These are phyloP conservation scores for Capitella teleta DNA, from an alignment of 1,140 invertebrate species.

Conservation along the genomic window DNA sequence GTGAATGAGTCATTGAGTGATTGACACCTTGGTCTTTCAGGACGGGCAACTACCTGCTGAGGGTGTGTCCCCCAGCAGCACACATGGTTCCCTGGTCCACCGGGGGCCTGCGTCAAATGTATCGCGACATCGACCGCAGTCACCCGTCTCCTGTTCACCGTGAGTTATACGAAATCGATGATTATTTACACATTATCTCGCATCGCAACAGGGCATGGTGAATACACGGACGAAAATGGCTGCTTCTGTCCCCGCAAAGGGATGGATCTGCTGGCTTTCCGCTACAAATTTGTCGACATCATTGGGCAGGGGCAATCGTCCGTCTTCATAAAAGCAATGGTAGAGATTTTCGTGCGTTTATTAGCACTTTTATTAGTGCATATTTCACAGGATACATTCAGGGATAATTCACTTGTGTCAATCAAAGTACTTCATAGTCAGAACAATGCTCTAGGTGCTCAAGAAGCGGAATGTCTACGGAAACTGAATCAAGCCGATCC, in stretches of 20 bases:
- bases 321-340: slow-evolving; percentile 27
- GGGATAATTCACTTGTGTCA: slow-evolving; percentile 21
- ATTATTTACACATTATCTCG: too few species aligned
- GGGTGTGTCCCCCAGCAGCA: too few species aligned
- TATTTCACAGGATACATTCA: slow-evolving; percentile 31
- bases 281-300: slow-evolving; percentile 21
- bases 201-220: too few species aligned
- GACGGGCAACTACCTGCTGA: too few species aligned
- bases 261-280: slow-evolving; percentile 21
- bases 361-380: background rate
- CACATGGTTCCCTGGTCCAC: too few species aligned
- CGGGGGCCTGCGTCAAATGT: too few species aligned
- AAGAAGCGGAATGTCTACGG: slow-evolving; percentile 31
- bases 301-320: slow-evolving; percentile 28
- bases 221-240: slow-evolving; percentile 21
- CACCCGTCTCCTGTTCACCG: too few species aligned
- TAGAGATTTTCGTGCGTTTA: too few species aligned
- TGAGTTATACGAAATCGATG: too few species aligned
- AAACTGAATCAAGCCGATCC: slow-evolving; percentile 25
- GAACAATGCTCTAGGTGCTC: slow-evolving; percentile 29
- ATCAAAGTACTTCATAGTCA: slow-evolving; percentile 34
- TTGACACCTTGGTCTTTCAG: too few species aligned
- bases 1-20: too few species aligned
- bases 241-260: slow-evolving; percentile 16
- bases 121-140: too few species aligned